Base-by-base conservation (phyloP, 2,797 vertebrate genomes). In the Apogon hyalosoma region DNA sequence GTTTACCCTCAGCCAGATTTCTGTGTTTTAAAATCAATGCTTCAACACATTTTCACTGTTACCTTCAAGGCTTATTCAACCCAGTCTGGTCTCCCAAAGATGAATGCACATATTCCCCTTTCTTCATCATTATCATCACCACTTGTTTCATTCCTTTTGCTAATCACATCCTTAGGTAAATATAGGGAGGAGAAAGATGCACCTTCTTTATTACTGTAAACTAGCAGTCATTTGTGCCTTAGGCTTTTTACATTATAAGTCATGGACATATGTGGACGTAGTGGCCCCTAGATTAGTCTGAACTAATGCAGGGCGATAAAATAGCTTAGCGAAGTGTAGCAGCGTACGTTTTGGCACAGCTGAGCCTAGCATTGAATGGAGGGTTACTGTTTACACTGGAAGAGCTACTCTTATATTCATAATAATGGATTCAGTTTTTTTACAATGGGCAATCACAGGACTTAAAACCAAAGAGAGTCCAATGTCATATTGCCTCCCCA, bases 141-240 rank as follows among this genome's bases (percentile, higher is more conserved):
- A 61, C 41, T n/a, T 33, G 14, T 46, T 65, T 55, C 21, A 21
- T 54, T 67, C 51, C 51, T 48, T 48, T 58, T 9, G 51, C 43
- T 19, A 11, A 51, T 64, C 60, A 50, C 49, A 13, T 33, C 54
- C 41, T 48, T 41, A 47, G 53, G 45, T 79, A 53, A 24, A 48
- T 33, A 60, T 63, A 28, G 60, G 72, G 73, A 79, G 69, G 55
- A 72, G 66, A 59, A 64, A 57, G 43, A 80, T 63, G 85, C 87
- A 88, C 85, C 82, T 91, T 91, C 85, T 84, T 73, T 67, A 50
- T 87, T 86, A 86, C 87, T 87, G 87, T 91, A 87, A 80, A 61
- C 63, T 69, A 75, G 70, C 82, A 64, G 66, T 67, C 55, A 63
- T 42, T 75, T 72, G 77, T 75, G 71, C 72, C 70, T 76, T 65